Base-by-base conservation (phyloP, 2,797 vertebrate genomes). In the Poeciliopsis paucimaculata region DNA sequence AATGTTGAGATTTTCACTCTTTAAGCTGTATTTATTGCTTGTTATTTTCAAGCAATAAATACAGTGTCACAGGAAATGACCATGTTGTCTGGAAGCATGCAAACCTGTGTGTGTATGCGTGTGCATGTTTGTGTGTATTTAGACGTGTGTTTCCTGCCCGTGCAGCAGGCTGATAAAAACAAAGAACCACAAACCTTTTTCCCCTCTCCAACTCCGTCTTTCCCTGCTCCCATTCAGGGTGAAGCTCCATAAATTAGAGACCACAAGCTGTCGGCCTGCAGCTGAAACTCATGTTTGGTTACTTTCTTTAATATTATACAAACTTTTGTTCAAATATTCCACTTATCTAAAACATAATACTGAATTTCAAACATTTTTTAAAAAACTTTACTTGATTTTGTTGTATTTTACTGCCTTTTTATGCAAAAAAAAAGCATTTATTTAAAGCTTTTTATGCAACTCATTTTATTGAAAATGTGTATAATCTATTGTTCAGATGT, bases 91-190 rank as follows among this genome's bases (percentile, higher is more conserved):
- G 77, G 57, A 80, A 75, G 64, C 78, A 83, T 78, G 75, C 78
- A 86, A 81, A 78, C 81, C 16, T 57, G 66, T 43, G 34, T 41
- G 53, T 73, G 23, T 43, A 36, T 10, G 41, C 8, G 47, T 76
- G 18, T 46, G 70, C 28, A 26, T 36, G 53, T 75, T 18, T 47
- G 57, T 82, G 39, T 80, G 82, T 83, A 70, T 77, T 78, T 45
- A 77, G 77, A 72, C 82, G 85, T 87, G 90, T 88, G 91, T 88
- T 95, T 95, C 93, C 95, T 95, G 92, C 77, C 87, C 78, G 92
- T 92, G 92, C 88, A 87, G 77, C 64, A 47, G 23, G 47, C 93
- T 93, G 93, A 96, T 95, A 95, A 95, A 81, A 45, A 71, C 41
- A 76, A 84, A 80, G 87, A 78, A 92, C 92, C 92, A 88, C 91